Conservation (phyloP, 1,140 invertebrate genomes). For the Probaryconus sp. region DNA sequence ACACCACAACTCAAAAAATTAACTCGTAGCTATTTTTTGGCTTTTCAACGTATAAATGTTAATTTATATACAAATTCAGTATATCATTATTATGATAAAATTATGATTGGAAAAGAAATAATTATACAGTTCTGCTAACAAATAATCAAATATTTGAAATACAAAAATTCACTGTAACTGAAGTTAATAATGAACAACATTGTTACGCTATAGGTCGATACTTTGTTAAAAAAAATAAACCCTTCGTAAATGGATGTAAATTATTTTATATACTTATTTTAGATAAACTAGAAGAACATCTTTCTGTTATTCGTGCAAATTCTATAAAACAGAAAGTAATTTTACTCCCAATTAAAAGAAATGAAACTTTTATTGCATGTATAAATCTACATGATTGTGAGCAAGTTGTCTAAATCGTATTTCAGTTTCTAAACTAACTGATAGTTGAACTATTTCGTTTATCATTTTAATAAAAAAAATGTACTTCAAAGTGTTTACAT, state of each 20-base stretch:
- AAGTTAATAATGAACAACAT: not conserved
- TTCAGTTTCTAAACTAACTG: too few relatives aligned
- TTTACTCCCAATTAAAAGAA: not conserved
- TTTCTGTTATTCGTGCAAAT: not conserved
- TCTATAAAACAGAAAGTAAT: not conserved
- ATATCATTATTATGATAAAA: not conserved
- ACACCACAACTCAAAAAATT: not conserved
- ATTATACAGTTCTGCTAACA: not conserved
- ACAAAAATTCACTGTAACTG: not conserved
- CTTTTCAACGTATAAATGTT: not conserved
- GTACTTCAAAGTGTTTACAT: too few relatives aligned
- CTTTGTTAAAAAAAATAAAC: not conserved
- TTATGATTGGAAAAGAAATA: not conserved
- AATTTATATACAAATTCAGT: not conserved
- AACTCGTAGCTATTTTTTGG: not conserved
- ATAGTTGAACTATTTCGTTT: too few relatives aligned
- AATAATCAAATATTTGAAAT: constrained; percentile 2
- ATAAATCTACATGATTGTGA: too few relatives aligned
- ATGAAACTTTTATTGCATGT: not conserved
- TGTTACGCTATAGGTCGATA: not conserved
- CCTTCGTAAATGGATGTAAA: not conserved
- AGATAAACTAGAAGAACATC: not conserved
- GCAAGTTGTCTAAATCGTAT: too few relatives aligned
- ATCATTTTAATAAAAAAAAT: too few relatives aligned
- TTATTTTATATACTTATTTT: not conserved